Base-by-base conservation (phyloP, 2,797 vertebrate genomes). In the Phoeniculus purpureus region DNA sequence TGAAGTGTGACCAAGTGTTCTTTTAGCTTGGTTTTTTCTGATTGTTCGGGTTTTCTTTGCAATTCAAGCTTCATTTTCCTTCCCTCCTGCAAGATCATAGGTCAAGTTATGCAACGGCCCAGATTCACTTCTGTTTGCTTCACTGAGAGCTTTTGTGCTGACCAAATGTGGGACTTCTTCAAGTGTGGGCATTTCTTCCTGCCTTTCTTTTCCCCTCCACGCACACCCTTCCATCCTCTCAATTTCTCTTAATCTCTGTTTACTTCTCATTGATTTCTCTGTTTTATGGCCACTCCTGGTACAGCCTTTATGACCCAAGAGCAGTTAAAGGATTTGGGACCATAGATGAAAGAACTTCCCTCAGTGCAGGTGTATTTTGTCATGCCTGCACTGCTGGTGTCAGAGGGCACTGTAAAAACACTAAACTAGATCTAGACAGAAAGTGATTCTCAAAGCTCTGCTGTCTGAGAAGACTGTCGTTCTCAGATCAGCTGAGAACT, bases 371-470 rank as follows among this genome's bases (percentile, higher is more conserved):
- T 73, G 23, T 59, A n/a, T 32, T 73, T 51, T 65, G 22, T 72
- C 23, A 5, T n/a, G 29, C 8, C 37, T 65, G 23, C 23, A n/a
- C 13, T 5, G 1, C 51, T 59, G 32, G 50, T 0, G 0, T 71
- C 45, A 48, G 16, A 59, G 19, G 25, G 11, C 50, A 40, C 26
- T 27, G 15, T 19, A 15, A 60, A 75, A 76, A 6, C 22, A 26
- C 21, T 3, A 15, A 79, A 50, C 14, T 27, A 29, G 5, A 70
- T 75, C 19, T 23, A 75, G 56, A 21, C 22, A 10, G 18, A 48
- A 54, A 78, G 40, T 64, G 58, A 56, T 60, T 83, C 27, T 71
- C 55, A 52, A 56, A 91, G 23, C 52, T 73, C n/a, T 66, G 50
- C 26, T 81, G 64, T 51, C n/a, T 73, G 43, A 40, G 34, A 66